These are phyloP conservation scores for Hesperia comma DNA, from an alignment of 2,888 invertebrate genomes.

Conservation along the genomic window DNA sequence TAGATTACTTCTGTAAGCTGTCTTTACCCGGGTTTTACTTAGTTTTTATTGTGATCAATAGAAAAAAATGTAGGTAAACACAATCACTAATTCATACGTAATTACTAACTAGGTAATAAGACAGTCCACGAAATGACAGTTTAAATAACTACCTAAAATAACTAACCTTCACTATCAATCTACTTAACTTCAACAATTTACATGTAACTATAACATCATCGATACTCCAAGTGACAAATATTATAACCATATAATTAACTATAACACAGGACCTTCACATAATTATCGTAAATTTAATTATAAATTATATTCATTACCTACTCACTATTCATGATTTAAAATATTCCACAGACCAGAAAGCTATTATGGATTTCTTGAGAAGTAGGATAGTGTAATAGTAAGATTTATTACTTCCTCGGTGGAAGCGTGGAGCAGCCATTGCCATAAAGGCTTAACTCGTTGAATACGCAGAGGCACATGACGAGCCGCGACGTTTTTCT, in stretches of 20 bases:
- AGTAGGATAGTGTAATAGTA: conserved; percentile 11
- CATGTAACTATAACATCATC: too few species aligned
- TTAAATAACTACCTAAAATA: too few species aligned
- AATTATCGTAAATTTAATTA: neutral
- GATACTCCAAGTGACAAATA: too few species aligned
- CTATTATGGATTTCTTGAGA: conserved; percentile 12
- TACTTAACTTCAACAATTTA: too few species aligned
- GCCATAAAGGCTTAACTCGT: conserved; percentile 13
- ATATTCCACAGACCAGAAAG: neutral
- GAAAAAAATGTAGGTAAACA: too few species aligned
- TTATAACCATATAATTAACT: too few species aligned
- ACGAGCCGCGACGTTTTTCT: neutral
- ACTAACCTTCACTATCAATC: too few species aligned
- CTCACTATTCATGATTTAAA: conserved; percentile 8
- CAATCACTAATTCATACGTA: too few species aligned
- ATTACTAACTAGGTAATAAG: too few species aligned
- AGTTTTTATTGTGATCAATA: neutral
- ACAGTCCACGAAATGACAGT: too few species aligned
- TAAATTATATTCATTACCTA: neutral
- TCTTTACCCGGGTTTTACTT: neutral
- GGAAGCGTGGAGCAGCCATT: conserved; percentile 8
- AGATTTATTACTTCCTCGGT: conserved; percentile 29
- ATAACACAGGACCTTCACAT: neutral
- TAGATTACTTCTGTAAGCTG: too few species aligned
- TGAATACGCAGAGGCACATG: conserved; percentile 3